These are phyloP conservation scores for Folsomia candida DNA, from an alignment of 2,888 invertebrate species.

Conservation along the genomic window DNA sequence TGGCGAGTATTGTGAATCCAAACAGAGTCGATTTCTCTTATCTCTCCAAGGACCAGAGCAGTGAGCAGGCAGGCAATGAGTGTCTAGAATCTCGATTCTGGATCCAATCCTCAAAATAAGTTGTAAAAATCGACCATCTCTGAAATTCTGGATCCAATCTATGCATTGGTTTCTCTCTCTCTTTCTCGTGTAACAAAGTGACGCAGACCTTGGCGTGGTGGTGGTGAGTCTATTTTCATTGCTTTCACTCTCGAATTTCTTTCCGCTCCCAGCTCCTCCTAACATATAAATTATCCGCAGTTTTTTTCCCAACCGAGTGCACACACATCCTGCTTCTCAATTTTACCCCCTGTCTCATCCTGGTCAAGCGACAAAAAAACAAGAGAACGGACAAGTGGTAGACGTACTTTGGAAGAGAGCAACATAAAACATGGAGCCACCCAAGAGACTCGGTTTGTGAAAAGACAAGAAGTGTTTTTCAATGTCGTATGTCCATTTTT, in stretches of 20 bases:
- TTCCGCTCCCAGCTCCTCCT: background rate
- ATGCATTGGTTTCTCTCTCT: background rate
- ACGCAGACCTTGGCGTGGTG: background rate
- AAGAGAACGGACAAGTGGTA: too few relatives aligned
- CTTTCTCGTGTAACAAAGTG: background rate
- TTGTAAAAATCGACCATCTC: slow-evolving; percentile 9
- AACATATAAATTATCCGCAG: slow-evolving; percentile 36
- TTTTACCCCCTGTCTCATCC: too few relatives aligned
- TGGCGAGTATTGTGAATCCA: too few relatives aligned
- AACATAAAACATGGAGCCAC: slow-evolving; percentile 17
- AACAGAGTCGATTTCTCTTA: slow-evolving; percentile 3
- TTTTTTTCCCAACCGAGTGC: too few relatives aligned
- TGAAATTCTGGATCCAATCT: slow-evolving; percentile 9
- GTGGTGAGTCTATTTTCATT: slow-evolving; percentile 6
- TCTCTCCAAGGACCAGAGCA: slow-evolving; percentile 1
- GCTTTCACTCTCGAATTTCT: background rate
- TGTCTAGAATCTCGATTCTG: background rate
- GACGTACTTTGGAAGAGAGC: too few relatives aligned
- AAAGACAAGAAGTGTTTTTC: slow-evolving; percentile 27
- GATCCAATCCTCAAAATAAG: slow-evolving; percentile 13
- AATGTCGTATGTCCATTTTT: slow-evolving; percentile 26
- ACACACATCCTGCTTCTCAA: too few relatives aligned
- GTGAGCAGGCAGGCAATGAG: too few relatives aligned
- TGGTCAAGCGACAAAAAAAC: slow-evolving; percentile 26
- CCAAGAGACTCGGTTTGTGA: slow-evolving; percentile 13